Base-by-base conservation (phyloP, 1,140 invertebrate species). In the Bicyclus anynana region DNA sequence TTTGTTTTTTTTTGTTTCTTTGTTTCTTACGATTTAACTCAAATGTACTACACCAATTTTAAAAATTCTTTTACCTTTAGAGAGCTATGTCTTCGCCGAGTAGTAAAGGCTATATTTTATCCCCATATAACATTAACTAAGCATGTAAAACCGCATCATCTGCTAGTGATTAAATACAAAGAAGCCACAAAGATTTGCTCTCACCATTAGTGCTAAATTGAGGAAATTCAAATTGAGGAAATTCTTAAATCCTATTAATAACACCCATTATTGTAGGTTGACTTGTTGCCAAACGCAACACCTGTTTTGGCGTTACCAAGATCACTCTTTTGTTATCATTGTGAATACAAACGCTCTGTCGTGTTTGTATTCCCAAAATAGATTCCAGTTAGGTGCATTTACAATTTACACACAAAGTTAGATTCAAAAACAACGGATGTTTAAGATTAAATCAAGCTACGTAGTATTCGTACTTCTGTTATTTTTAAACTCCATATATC, bases 211-310 rank as follows among this genome's bases (percentile, higher is more conserved):
- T n/a, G n/a, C n/a, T n/a, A n/a, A n/a, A n/a, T n/a, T n/a, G n/a
- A n/a, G n/a, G n/a, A n/a, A 27, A 7, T 2, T 5, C 1, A 7
- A 44, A 26, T 14, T 48, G n/a, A 23, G n/a, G 38, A 20, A 21
- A 38, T 38, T 37, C 6, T 21, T n/a, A 21, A 12, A 20, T 10
- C 29, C 20, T 55, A 55, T 48, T 48, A 55, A 55, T 55, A 48
- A 5, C 1, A 20, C 14, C 20, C 12, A 50, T 27, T 33, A 54
- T 54, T 54, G 56, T 53, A n/a, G 40, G 40, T 44, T 44, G 40
- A 44, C 53, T 42, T 55, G 26, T 42, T 53, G 56, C 56, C 48
- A 67, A 62, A 59, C 17, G 46, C 27, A 62, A 59, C 64, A 67
- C 60, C 60, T 65, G 58, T 61, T 63, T 44, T 48, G 49, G 44